Evolutionary conservation across 2,113 vertebrate species (phyloP).

Genomic region (Mellivora capensis): DNA sequence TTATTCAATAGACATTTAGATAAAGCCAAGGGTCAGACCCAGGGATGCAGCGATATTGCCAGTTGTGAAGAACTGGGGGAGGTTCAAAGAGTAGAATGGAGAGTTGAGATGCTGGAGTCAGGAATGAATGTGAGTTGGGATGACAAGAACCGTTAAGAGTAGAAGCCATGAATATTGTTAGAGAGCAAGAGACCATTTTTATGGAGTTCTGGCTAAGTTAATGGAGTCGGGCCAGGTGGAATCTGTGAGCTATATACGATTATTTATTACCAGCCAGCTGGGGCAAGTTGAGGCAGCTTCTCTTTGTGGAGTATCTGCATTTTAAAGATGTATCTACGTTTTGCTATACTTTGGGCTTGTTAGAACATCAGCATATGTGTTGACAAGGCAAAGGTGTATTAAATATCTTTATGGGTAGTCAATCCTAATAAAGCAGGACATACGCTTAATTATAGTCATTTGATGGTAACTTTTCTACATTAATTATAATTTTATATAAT

Average conservation of each 20-base stretch:
- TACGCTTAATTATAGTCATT: constrained; percentile 54
- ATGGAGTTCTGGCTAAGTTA: background rate
- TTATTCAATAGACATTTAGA: background rate
- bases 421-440: constrained; percentile 30
- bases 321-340: background rate
- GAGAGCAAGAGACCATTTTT: background rate
- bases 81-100: background rate
- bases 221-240: background rate
- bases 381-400: constrained; percentile 36
- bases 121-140: background rate
- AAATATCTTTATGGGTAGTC: constrained; percentile 35
- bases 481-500: constrained; percentile 60
- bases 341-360: background rate
- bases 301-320: background rate
- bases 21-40: background rate
- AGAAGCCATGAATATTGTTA: background rate
- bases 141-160: background rate
- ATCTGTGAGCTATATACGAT: background rate
- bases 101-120: background rate
- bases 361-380: background rate
- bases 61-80: background rate
- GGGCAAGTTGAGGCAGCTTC: background rate
- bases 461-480: constrained; percentile 24
- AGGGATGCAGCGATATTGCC: background rate
- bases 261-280: background rate